Conservation (phyloP, 2,797 vertebrate genomes). For the Spheniscus humboldti region DNA sequence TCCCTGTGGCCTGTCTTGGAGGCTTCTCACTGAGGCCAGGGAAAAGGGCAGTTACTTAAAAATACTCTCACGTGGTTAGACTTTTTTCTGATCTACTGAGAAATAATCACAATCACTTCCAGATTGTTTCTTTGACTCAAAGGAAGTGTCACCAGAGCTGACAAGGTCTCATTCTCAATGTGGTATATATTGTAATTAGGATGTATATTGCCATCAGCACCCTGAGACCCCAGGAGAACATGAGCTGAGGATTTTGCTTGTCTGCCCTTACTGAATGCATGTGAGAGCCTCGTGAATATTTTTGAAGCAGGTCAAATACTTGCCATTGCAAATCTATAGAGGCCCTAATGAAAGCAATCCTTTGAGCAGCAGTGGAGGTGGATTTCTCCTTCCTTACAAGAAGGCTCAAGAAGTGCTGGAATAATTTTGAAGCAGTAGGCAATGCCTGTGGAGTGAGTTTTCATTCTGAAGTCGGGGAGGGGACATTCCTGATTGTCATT, state of each 20-base stretch:
- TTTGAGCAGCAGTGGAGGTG: slow-evolving; percentile 13
- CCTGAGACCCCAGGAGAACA: background rate
- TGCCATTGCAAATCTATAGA: background rate
- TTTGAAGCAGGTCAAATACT: slow-evolving; percentile 49
- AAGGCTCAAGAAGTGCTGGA: background rate
- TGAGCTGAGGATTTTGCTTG: slow-evolving; percentile 8
- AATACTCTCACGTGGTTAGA: background rate
- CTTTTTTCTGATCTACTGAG: slow-evolving; percentile 1
- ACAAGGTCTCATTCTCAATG: background rate
- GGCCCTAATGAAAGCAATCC: slow-evolving; percentile 27
- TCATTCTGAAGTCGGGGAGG: background rate
- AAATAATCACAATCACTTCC: slow-evolving; percentile 13
- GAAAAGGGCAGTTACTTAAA: background rate
- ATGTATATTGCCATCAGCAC: slow-evolving; percentile 24
- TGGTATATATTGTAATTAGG: background rate
- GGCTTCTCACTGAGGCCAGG: background rate
- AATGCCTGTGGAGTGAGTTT: background rate
- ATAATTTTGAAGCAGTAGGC: background rate
- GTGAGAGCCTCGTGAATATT: slow-evolving; percentile 32
- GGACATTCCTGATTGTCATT: background rate
- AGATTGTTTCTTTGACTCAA: background rate
- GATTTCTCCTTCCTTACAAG: slow-evolving; percentile 12
- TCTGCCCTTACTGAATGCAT: background rate
- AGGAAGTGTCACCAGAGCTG: background rate
- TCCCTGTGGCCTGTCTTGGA: background rate